Evolutionary conservation across 2,888 invertebrate species (phyloP), one percentile per base, ranked within the genome.

Genomic region (Diaprepes abbreviatus): DNA sequence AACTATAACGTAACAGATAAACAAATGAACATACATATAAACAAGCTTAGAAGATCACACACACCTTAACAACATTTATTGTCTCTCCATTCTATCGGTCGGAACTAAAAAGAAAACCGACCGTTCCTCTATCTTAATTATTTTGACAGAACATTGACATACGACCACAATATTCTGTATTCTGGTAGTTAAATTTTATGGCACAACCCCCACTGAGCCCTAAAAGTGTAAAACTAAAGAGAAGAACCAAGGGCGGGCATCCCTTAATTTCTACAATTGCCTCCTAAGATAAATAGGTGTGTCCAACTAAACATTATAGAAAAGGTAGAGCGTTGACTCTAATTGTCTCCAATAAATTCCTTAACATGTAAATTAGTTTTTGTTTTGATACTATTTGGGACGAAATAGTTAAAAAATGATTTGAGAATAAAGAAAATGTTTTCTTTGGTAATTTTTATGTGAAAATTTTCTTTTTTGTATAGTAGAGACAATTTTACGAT

Each of bases 141-240:
- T 68, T 68, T 68, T 63, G 68, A 68, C 68, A 63, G 5, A 45
- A 31, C 57, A 48, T 10, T 62, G 63, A 63, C 68, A 38, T 36
- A 55, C 50, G 36, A 60, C 54, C 57, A 54, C 67, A 43, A 66
- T 45, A 38, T 72, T 65, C 28, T 28, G 28, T 50, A 69, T 73
- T 70, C 71, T 74, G 71, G 73, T 74, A 74, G 74, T 77, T 77
- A 77, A 77, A 74, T 76, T 76, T 77, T 77, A 77, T 71, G 74
- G 72, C 69, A 36, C 68, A 71, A 71, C 74, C 74, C 74, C 74
- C 71, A 78, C 77, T 76, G 78, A 74, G 73, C 73, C 76, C 75
- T 74, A 75, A 74, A 79, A 78, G 77, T 76, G 77, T 77, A 78
- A 77, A 79, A 78, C 79, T 75, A 72, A 75, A 74, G 33, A 14